Base-by-base conservation (phyloP, 2,113 vertebrate species). In the Pithys albifrons region DNA sequence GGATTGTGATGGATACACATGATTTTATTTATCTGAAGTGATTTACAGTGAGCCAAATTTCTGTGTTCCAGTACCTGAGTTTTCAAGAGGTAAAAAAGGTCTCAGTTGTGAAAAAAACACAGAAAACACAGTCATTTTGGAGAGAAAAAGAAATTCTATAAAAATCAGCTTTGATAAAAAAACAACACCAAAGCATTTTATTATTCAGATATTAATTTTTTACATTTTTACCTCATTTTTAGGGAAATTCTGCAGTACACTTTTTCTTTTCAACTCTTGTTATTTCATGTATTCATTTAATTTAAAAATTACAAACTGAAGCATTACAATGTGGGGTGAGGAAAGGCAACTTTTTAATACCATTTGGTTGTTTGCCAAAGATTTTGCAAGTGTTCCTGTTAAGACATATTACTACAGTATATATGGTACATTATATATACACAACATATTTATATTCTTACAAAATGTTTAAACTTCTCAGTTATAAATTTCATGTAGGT, bases 401-500 rank as follows among this genome's bases (percentile, higher is more conserved):
- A 77, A 54, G 62, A 65, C 72, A n/a, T 33, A 85, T 69, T 90
- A 46, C 4, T 58, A 24, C 1, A 83, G 22, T 35, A 43, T 49
- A 13, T 49, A 64, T 64, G 41, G 14, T 24, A 19, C 43, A 19
- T 49, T 43, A 19, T 43, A 71, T 49, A 61, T 71, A 74, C 59
- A 58, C 39, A 83, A 14, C 41, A 49, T 49, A 78, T 95, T 96
- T 95, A 62, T 75, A 55, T 86, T 90, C 61, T 79, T 57, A 19
- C 78, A 84, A 69, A 91, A 46, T 77, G 73, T 82, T 95, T 91
- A 57, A 88, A 77, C 94, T 87, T 71, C 84, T 92, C 76, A 72
- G 62, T 72, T 93, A 65, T 88, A 90, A 76, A 93, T 94, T 86
- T 92, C 58, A 82, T 65, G 17, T 77, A 29, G 10, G 11, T 74